These are phyloP conservation scores for Odontamblyopus lacepedii DNA, from an alignment of 2,797 vertebrate genomes.

Conservation along the genomic window DNA sequence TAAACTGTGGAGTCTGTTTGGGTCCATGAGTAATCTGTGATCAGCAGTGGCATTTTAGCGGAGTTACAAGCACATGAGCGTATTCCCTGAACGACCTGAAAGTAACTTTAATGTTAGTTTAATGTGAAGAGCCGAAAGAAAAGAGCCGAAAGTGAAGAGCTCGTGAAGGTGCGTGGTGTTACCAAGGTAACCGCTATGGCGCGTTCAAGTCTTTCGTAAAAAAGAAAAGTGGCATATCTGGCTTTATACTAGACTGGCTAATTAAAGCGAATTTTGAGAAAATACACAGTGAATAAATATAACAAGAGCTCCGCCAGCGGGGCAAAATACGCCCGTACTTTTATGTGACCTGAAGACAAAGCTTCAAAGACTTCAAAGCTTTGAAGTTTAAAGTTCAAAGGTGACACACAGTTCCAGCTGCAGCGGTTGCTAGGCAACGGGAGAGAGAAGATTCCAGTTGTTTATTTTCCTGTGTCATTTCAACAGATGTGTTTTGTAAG, in stretches of 20 bases:
- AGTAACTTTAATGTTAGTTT: not conserved
- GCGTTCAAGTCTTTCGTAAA: not conserved
- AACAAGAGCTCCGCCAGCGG: too few relatives aligned
- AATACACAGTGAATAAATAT: not conserved
- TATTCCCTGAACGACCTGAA: not conserved
- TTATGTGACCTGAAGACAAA: too few relatives aligned
- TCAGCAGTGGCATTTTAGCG: conserved; percentile 74
- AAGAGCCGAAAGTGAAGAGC: not conserved
- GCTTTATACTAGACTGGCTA: not conserved
- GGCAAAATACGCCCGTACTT: too few relatives aligned
- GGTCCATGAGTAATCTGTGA: conserved; percentile 84
- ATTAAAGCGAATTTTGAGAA: not conserved
- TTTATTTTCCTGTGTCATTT: too few relatives aligned
- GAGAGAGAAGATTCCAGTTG: too few relatives aligned
- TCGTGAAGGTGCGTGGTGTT: conserved; percentile 18
- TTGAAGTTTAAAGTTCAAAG: too few relatives aligned
- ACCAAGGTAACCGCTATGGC: conserved; percentile 28
- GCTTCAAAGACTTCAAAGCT: too few relatives aligned
- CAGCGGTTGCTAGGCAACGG: too few relatives aligned
- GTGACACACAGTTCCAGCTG: too few relatives aligned
- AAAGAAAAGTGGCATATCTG: not conserved
- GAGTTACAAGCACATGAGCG: too few relatives aligned
- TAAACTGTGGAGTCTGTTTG: conserved; percentile 79
- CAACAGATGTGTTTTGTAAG: too few relatives aligned
- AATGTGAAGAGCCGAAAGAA: not conserved